phyloP scores from a whole-genome alignment of 2,797 vertebrate genomes.

The Eulemur rubriventer region DNA sequence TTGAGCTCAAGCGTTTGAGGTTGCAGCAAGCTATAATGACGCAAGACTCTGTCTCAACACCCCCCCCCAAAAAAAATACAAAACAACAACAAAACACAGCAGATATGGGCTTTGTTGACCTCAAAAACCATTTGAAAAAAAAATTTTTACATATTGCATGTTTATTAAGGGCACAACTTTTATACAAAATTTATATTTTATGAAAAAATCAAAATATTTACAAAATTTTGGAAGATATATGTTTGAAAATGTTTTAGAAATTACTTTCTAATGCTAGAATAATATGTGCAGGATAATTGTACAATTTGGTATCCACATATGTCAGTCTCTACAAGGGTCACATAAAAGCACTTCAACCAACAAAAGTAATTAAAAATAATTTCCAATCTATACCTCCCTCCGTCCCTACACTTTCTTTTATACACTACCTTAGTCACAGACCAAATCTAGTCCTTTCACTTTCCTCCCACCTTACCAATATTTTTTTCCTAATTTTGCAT shows the following conservation, averaged over 20 bases:
- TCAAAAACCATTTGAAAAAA: neutral
- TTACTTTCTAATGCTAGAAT: neutral
- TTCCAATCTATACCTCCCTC: too few species aligned
- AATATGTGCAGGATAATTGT: neutral
- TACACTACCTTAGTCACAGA: neutral
- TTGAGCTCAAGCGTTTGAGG: neutral
- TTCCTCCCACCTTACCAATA: neutral
- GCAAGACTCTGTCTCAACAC: fast-evolving
- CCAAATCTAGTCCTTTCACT: neutral
- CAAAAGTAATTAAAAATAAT: neutral
- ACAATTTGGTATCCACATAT: neutral
- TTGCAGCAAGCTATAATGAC: neutral
- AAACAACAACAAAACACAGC: neutral
- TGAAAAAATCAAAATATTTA: constrained; percentile 93
- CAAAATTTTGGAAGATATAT: constrained; percentile 88
- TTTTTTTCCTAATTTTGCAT: neutral
- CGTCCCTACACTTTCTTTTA: neutral
- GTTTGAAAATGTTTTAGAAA: constrained; percentile 29
- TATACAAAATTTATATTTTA: constrained; percentile 93
- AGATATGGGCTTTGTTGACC: neutral
- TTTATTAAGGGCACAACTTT: constrained; percentile 90
- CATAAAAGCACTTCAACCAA: neutral
- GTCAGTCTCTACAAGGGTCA: neutral
- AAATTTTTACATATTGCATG: constrained; percentile 86
- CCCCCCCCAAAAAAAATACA: neutral